Percentiles rank a stretch among this genome's conserved stretches.
phyloP scores from a whole-genome alignment of 2,888 invertebrate genomes.

The Hermaeophaga mercurialis region DNA sequence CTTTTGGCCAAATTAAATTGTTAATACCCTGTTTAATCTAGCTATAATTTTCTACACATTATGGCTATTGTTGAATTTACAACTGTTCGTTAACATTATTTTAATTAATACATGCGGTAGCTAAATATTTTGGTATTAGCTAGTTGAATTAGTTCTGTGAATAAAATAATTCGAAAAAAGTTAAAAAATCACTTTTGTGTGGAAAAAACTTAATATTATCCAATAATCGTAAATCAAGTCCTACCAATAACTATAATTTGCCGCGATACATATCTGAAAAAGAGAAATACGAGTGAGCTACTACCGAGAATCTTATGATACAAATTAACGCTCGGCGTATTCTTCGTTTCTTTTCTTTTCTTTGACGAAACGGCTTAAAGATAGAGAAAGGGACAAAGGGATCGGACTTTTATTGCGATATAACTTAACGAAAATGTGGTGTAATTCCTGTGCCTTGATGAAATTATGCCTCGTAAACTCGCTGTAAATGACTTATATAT shows the following conservation, averaged over 20 bases:
- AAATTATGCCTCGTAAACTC: conserved; percentile 55
- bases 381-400: conserved; percentile 27
- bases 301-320: conserved; percentile 5
- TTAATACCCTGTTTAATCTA: too few relatives aligned
- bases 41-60: too few relatives aligned
- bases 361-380: background rate
- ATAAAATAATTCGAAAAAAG: too few relatives aligned
- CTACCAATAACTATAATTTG: background rate
- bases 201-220: background rate
- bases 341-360: background rate
- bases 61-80: too few relatives aligned
- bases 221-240: conserved; percentile 1
- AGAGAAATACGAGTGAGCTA: background rate
- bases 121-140: too few relatives aligned
- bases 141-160: too few relatives aligned
- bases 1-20: too few relatives aligned
- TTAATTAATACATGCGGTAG: too few relatives aligned
- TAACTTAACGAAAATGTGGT: conserved; percentile 51
- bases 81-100: too few relatives aligned
- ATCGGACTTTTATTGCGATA: conserved; percentile 50
- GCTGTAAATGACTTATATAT: conserved; percentile 50
- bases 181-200: too few relatives aligned
- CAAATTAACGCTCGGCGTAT: conserved; percentile 1
- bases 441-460: conserved; percentile 53
- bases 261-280: background rate